These are phyloP conservation scores for Pipra filicauda DNA, from an alignment of 2,113 vertebrate species.

Conservation along the genomic window DNA sequence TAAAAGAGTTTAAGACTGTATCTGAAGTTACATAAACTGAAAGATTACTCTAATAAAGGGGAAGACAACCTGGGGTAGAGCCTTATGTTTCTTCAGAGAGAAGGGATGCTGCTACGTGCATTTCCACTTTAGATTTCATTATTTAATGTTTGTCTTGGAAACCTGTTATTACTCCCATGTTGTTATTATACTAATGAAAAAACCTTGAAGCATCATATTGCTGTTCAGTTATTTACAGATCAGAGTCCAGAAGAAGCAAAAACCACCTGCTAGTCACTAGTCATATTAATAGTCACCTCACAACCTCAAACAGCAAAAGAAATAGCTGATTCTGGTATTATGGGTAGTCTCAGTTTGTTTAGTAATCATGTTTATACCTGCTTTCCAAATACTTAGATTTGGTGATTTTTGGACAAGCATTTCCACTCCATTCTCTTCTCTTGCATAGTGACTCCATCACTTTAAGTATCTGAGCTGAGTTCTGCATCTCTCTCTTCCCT, in stretches of 20 bases:
- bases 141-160: neutral
- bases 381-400: neutral
- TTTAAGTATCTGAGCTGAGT: neutral
- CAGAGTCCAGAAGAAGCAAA: neutral
- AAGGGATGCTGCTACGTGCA: neutral
- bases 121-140: neutral
- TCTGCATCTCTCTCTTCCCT: neutral
- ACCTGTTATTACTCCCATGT: neutral
- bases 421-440: neutral
- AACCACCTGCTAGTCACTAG: neutral
- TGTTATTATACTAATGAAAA: neutral
- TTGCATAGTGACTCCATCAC: neutral
- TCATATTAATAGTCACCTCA: neutral
- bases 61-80: rapidly evolving
- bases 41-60: neutral
- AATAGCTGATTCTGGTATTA: neutral
- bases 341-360: neutral
- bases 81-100: neutral
- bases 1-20: neutral
- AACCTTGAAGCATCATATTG: neutral
- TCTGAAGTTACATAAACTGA: neutral
- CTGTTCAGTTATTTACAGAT: neutral
- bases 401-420: neutral
- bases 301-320: neutral
- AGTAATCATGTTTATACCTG: neutral